Conservation (phyloP, 2,797 vertebrate genomes). For the Neosilurus hyrtlii region DNA sequence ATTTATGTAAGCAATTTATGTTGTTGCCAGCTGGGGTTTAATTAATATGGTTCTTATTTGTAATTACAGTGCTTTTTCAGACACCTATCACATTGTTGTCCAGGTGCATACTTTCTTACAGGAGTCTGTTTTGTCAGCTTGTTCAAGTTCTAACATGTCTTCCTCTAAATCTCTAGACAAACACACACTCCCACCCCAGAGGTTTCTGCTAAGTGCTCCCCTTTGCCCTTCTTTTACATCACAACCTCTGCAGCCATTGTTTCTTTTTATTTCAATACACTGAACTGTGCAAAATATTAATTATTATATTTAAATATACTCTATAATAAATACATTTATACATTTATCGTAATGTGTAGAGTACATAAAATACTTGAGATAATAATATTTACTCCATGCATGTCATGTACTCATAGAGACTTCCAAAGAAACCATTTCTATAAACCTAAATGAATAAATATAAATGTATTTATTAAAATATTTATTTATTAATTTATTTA, state of each 20-base stretch:
- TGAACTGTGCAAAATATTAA: not conserved
- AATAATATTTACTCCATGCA: not conserved
- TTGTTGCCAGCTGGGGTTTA: not conserved
- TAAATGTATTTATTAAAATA: not conserved
- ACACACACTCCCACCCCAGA: not conserved
- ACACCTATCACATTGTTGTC: not conserved
- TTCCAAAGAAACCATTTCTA: not conserved
- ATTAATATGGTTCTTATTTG: not conserved
- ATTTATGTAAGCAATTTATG: not conserved
- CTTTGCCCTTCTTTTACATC: not conserved
- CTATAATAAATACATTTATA: no score
- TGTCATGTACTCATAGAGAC: no score
- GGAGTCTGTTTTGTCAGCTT: not conserved
- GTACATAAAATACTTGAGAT: not conserved
- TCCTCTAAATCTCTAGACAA: slow-evolving; percentile 5
- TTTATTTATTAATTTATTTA: not conserved
- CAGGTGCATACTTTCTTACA: not conserved
- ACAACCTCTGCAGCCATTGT: not conserved
- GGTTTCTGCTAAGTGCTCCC: not conserved
- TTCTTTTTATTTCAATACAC: not conserved
- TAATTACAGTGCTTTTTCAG: not conserved
- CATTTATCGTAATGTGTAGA: not conserved
- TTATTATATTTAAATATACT: no score
- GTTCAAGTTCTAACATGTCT: slow-evolving; percentile 2
- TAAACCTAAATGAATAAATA: not conserved